Evolutionary conservation across 2,888 invertebrate genomes (phyloP), one percentile per base, ranked within the genome.

Genomic region (Polydesmus complanatus): DNA sequence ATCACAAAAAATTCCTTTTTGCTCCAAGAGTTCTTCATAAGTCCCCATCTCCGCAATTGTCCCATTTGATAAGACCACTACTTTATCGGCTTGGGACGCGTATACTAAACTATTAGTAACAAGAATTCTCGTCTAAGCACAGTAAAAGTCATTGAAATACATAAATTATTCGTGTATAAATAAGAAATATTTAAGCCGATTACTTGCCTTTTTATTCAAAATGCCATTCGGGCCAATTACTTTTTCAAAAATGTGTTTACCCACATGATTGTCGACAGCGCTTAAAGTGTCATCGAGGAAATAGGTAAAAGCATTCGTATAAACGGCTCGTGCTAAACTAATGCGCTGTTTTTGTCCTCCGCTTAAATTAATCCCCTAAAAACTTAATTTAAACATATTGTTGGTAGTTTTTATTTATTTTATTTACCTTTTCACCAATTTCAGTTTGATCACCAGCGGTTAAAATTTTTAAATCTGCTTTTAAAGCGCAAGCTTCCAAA

Each of bases 301-400:
- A 66, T 77, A 77, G 48, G 80, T 68, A 61, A 75, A 74, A 3
- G 70, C 54, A 54, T 71, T 68, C 48, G 69, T 67, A 63, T 75
- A 75, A 14, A 74, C 71, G 1, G 75, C 74, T 25, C 75, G 65
- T 1, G 75, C 75, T 58, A 76, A 64, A 61, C 71, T 72, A n/a
- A 75, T 71, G 51, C 75, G 64, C 67, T 75, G 75, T 64, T 75
- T 75, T 68, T 75, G 75, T 18, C 75, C 75, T 19, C 75, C 75
- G 61, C 72, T 72, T 65, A 90, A 74, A 72, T 86, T 87, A 63
- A 87, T 86, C 73, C 89, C 89, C 62, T 76, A 21, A 54, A 18
- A 22, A 54, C 11, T 65, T 11, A 51, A 21, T n/a, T n/a, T 14
- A 51, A 51, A 14, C 19, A 51, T 22, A 51, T 51, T 51, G 5